Base-by-base conservation (phyloP, 2,888 invertebrate genomes). In the Syrista parreyssii region DNA sequence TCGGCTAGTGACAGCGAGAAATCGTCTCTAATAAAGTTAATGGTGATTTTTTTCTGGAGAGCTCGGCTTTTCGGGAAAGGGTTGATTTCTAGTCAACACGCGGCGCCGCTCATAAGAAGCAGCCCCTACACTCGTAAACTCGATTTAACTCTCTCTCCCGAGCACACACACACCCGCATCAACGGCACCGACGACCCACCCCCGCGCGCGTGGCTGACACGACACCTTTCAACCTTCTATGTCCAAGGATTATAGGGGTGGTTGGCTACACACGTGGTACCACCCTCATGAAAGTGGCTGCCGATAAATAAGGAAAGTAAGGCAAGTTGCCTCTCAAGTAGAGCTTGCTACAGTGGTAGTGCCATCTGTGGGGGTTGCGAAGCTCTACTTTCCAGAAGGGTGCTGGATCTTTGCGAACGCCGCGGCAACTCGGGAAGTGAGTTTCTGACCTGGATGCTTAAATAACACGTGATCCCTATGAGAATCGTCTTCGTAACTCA, bases 241-340 rank as follows among this genome's bases (percentile, higher is more conserved):
- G 36, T 40, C 36, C 36, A 40, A 40, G 36, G 36, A 40, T 40
- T 40, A 40, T 40, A 32, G 69, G 69, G 69, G 30, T 69, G 69
- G 69, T 12, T 15, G 36, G 36, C 4, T 40, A 40, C 36, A 32
- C 30, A 32, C 30, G 69, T 69, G 69, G 69, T 68, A 11, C 34
- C 30, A 74, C 31, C 35, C n/a, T 68, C 32, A 35, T 77, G 35
- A 33, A 74, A 77, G 68, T 74, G 35, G 35, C 36, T 30, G 11
- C 32, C 69, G 69, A 77, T 77, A 77, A 74, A 77, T 77, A 77
- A 77, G 40, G 35, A 36, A 73, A 73, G 75, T 68, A 77, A 77
- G 74, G 72, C 74, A 33, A 77, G 77, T 77, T 77, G 69, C 30
- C 69, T 40, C 36, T 40, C 36, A 40, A 40, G 36, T 15, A 40